Base-by-base conservation (phyloP, 2,797 vertebrate genomes). In the Synanceia verrucosa region DNA sequence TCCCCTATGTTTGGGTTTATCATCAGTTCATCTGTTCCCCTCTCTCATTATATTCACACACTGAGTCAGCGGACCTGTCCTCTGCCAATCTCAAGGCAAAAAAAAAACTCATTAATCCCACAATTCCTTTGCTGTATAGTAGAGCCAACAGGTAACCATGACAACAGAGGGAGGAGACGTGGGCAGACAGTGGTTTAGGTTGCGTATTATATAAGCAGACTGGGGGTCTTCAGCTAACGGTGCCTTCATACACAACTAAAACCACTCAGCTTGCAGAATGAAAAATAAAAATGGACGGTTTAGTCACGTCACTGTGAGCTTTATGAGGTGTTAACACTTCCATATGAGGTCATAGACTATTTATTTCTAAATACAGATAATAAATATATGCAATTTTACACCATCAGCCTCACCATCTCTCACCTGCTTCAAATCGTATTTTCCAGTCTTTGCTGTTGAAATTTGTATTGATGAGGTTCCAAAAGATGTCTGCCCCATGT, bases 381-480 rank as follows among this genome's bases (percentile, higher is more conserved):
- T 5, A 46, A 28, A 24, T 13, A 8, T 4, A 8, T 41, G 13
- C 14, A 1, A n/a, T 43, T 8, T 57, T 12, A 66, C 7, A 34
- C 13, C 9, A 34, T 11, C 6, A 51, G 21, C 19, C 2, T 12
- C n/a, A n/a, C n/a, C 37, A 5, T 61, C 23, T 31, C 91, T 70
- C 90, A 98, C 98, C 98, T 94, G 98, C 97, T 96, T 99, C 97
- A 88, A 99, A 99, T 62, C 98, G 96, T 79, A 96, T 97, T 92
- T 99, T 99, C 98, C 98, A 99, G 87, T 99, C 97, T 90, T 97
- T 96, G 93, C 94, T 98, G 91, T 99, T 99, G 88, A 99, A 99
- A 89, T 96, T 97, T 82, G 93, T 95, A 68, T 99, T 97, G 87
- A 99, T 96, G 81, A 98, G 95, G 76, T 95, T 97, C 98, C 98